Evolutionary conservation across 1,140 invertebrate genomes (phyloP).

Genomic region (Hylaeus anthracinus): DNA sequence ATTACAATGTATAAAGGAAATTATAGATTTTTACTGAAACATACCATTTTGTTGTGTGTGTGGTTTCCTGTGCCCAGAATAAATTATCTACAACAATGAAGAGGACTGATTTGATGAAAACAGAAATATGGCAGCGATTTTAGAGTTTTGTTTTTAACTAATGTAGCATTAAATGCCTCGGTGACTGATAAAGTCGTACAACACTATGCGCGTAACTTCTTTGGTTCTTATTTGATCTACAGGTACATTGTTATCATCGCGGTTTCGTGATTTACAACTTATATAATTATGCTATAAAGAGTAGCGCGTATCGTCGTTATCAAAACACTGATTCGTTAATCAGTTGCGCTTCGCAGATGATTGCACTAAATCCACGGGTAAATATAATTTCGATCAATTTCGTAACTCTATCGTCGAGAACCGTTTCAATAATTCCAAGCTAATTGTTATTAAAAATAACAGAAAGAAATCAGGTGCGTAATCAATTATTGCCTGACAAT

Average conservation of each 20-base stretch:
- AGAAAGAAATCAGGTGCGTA: not conserved
- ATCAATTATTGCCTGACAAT: not conserved
- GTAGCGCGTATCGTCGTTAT: no score
- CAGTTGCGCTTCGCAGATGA: not conserved
- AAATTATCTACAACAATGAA: constrained; percentile 25
- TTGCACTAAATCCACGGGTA: not conserved
- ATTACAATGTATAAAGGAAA: constrained; percentile 1
- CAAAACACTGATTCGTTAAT: no score
- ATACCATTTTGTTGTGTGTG: constrained; percentile 27
- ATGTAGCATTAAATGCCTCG: no score
- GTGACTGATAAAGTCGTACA: not conserved
- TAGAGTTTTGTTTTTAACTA: no score
- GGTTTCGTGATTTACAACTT: not conserved
- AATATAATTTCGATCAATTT: not conserved
- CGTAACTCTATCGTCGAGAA: not conserved
- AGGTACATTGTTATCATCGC: no score
- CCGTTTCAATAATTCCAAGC: not conserved
- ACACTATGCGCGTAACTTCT: not conserved
- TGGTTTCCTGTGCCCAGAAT: not conserved
- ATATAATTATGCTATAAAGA: not conserved
- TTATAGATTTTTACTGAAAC: not conserved
- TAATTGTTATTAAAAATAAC: not conserved
- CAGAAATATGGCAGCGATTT: not conserved
- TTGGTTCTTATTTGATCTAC: not conserved
- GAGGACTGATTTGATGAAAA: not conserved